phyloP scores from a whole-genome alignment of 2,888 invertebrate genomes.

The Bursaphelenchus okinawaensis region DNA sequence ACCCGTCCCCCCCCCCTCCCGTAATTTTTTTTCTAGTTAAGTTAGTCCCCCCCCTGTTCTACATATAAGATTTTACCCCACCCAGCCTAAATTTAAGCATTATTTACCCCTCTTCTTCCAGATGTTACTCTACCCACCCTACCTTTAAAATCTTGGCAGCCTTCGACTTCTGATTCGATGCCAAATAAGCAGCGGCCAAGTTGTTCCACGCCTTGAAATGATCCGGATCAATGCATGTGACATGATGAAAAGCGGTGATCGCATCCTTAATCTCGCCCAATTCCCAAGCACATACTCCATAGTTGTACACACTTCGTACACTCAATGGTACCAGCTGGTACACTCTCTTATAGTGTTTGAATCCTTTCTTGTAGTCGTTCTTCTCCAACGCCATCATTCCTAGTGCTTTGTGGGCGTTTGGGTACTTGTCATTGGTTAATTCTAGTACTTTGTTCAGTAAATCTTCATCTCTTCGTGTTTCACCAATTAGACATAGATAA shows the following conservation, averaged over 20 bases:
- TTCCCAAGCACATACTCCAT: slow-evolving; percentile 40
- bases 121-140: not conserved
- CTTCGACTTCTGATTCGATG: slow-evolving; percentile 72
- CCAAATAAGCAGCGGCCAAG: slow-evolving; percentile 83
- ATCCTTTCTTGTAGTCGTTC: slow-evolving; percentile 27
- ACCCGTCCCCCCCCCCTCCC: no score
- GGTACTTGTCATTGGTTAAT: slow-evolving; percentile 73
- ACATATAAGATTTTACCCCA: no score
- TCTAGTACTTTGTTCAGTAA: slow-evolving; percentile 87
- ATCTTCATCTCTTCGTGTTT: slow-evolving; percentile 72
- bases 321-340: slow-evolving; percentile 38
- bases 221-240: slow-evolving; percentile 52
- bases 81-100: not conserved
- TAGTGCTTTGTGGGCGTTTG: slow-evolving; percentile 81
- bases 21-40: no score
- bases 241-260: slow-evolving; percentile 33
- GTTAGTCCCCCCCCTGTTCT: no score
- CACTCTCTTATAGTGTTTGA: slow-evolving; percentile 56
- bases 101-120: slow-evolving; percentile 11
- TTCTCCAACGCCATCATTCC: slow-evolving; percentile 61
- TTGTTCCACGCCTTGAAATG: slow-evolving; percentile 98
- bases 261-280: slow-evolving; percentile 39
- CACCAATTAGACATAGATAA: slow-evolving; percentile 84
- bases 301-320: slow-evolving; percentile 13
- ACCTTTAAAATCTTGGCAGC: slow-evolving; percentile 46